Percentiles rank a stretch among this genome's conserved stretches.
Conservation (phyloP, 1,140 invertebrate genomes). For the Parapsyche elsis region DNA sequence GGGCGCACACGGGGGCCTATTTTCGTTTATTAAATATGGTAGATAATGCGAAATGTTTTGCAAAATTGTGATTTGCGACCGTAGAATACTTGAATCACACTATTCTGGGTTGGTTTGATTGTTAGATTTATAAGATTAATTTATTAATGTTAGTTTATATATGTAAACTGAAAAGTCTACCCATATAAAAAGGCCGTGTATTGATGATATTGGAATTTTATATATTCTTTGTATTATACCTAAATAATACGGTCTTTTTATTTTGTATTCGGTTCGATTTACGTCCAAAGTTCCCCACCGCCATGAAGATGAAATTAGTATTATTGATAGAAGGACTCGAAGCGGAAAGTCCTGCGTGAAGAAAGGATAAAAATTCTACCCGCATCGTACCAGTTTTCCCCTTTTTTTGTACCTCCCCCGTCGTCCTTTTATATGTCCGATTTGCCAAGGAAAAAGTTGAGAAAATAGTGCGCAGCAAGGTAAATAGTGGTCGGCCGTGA, state of each 20-base stretch:
- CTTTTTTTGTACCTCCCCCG: neutral
- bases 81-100: too few species aligned
- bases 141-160: too few species aligned
- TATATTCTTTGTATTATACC: neutral
- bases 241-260: neutral
- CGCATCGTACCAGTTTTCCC: slow-evolving; percentile 34
- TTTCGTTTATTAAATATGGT: too few species aligned
- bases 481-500: slow-evolving; percentile 40
- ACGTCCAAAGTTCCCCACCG: slow-evolving; percentile 28
- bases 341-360: slow-evolving; percentile 44
- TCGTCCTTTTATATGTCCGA: slow-evolving; percentile 37
- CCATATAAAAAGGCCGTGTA: neutral
- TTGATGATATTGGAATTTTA: neutral
- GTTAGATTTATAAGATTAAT: too few species aligned
- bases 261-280: slow-evolving; percentile 4
- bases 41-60: neutral
- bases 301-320: slow-evolving; percentile 37
- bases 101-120: too few species aligned
- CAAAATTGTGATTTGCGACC: too few species aligned
- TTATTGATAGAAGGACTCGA: slow-evolving; percentile 43
- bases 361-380: slow-evolving; percentile 46
- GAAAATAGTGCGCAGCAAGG: slow-evolving; percentile 32
- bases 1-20: too few species aligned
- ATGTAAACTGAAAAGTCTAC: too few species aligned
- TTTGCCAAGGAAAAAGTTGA: slow-evolving; percentile 18